A percentile compares a stretch with the other conserved stretches of the same genome.
Evolutionary conservation across 2,113 vertebrate genomes (phyloP).

Genomic region (Pica pica): DNA sequence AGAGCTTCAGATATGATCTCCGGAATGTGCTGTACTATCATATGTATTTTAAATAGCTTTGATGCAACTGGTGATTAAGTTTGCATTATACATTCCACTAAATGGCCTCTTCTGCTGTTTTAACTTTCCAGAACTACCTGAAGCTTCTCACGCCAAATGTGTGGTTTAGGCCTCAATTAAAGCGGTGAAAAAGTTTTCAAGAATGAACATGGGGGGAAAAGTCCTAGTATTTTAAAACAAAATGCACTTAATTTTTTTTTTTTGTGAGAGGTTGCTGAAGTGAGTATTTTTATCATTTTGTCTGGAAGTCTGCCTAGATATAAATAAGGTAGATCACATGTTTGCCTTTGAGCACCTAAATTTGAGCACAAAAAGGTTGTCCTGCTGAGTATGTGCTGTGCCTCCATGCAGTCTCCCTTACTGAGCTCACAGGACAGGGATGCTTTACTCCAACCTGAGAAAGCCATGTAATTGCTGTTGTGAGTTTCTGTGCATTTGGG

Average conservation of each 20-base stretch:
- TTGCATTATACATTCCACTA: not conserved
- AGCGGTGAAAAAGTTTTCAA: not conserved
- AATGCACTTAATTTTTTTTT: not conserved
- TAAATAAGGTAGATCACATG: rapidly evolving
- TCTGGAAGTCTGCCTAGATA: not conserved
- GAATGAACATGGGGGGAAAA: not conserved
- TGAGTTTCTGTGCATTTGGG: not conserved
- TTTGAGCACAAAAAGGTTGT: not conserved
- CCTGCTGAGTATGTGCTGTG: not conserved
- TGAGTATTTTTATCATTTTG: not conserved
- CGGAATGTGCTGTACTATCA: not conserved
- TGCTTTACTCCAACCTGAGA: not conserved
- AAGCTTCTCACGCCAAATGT: not conserved
- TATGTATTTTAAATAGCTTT: not conserved
- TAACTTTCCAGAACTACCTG: not conserved
- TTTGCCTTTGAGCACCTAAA: not conserved
- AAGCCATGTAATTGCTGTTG: not conserved
- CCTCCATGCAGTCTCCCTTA: not conserved
- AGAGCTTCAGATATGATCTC: not conserved
- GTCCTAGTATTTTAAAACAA: not conserved
- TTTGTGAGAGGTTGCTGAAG: not conserved
- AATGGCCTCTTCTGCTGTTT: not conserved
- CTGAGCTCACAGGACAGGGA: rapidly evolving
- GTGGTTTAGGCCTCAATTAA: not conserved
- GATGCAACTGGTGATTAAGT: not conserved